Base-by-base conservation (phyloP, 2,113 vertebrate genomes). In the Bubo scandiacus region DNA sequence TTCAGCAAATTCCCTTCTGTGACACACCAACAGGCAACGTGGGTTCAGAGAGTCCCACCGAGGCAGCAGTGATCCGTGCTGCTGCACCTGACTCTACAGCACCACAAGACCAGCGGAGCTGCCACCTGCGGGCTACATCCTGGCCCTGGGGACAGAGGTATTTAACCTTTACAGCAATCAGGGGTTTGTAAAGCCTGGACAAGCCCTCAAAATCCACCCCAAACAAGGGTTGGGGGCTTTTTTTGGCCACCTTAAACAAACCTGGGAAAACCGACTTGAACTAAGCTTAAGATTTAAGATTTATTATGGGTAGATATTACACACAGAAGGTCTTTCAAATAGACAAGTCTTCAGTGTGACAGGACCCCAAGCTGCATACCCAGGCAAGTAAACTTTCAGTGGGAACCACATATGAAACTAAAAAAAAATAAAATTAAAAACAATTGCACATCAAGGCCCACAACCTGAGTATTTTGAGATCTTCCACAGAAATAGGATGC, bases 1-100 rank as follows among this genome's bases (percentile, higher is more conserved):
- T 27, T 82, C 4, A 54, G 47, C 21, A 7, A 45, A 13, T 2
- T 12, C 61, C 20, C 15, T 58, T 1, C 26, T 11, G 70, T 8
- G 66, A 12, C 79, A 3, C 0, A 11, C 27, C 2, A 65, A 6
- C 17, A 5, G 43, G 58, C 23, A 2, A 1, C 1, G 7, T 0
- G 1, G 7, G 12, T 1, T 57, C 20, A 36, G 67, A 36, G 73
- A 12, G 18, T 11, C 9, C 1, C 2, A 8, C 26, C 1, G 2
- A 32, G 43, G 18, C 8, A 47, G 58, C 19, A 3, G 32, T 8
- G 55, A 55, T 9, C n/a, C 5, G 49, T 23, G 45, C 54, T 12
- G 19, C n/a, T 20, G 32, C 61, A 42, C 87, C 55, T 45, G 70
- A 36, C 40, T 12, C 15, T 4, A 4, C 4, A 36, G 65, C 55